Percentiles rank a stretch among this genome's conserved stretches.
Conservation (phyloP, 2,888 invertebrate genomes). For the Brachylomia viminalis region DNA sequence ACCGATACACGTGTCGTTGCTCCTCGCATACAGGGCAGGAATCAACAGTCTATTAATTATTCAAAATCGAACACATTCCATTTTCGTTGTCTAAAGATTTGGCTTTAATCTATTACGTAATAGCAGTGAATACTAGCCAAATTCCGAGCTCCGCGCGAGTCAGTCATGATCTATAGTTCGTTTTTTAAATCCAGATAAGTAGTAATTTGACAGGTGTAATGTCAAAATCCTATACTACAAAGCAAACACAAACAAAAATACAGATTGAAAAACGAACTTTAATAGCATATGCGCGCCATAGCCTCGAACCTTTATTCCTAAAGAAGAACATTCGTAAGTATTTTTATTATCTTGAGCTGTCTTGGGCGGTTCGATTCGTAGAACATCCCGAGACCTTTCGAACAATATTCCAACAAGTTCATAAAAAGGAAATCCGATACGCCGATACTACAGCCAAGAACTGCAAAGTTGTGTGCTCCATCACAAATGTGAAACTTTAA, state of each 20-base stretch:
- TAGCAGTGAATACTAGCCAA: conserved; percentile 44
- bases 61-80: neutral
- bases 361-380: conserved; percentile 7
- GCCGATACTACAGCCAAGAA: conserved; percentile 40
- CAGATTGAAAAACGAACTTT: too few species aligned
- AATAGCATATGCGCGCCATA: conserved; percentile 17
- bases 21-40: conserved; percentile 16
- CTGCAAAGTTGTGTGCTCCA: conserved; percentile 49
- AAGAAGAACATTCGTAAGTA: conserved; percentile 30
- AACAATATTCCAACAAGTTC: conserved; percentile 38
- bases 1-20: conserved; percentile 31
- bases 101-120: conserved; percentile 39
- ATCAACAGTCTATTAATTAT: conserved; percentile 20
- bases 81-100: neutral
- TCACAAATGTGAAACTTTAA: conserved; percentile 59
- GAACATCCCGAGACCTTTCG: conserved; percentile 28
- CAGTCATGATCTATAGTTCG: conserved; percentile 22
- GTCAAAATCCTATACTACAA: too few species aligned
- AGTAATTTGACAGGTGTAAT: too few species aligned
- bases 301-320: conserved; percentile 33
- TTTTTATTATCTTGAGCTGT: conserved; percentile 34
- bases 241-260: too few species aligned
- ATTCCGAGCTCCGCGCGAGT: conserved; percentile 13
- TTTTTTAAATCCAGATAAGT: too few species aligned
- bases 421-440: conserved; percentile 38